phyloP scores from a whole-genome alignment of 2,113 vertebrate genomes.

The Bostrychus sinensis region DNA sequence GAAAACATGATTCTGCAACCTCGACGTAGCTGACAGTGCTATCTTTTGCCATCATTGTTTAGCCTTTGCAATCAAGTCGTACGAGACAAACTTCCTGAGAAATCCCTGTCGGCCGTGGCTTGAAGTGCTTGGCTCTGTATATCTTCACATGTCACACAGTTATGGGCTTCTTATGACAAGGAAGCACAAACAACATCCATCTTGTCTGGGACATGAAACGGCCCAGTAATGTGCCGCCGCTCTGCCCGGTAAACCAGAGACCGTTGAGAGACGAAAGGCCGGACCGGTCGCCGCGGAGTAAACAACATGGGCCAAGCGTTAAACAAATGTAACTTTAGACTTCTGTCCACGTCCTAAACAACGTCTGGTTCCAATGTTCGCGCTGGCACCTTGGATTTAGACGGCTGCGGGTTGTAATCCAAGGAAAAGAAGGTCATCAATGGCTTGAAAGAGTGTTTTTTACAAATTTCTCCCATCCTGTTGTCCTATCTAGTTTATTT shows the following conservation, averaged over 20 bases:
- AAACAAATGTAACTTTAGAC: slow-evolving; percentile 65
- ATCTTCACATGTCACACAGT: slow-evolving; percentile 51
- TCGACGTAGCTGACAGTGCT: slow-evolving; percentile 6
- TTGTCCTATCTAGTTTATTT: too few relatives aligned
- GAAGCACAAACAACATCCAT: slow-evolving; percentile 63
- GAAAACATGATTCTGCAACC: slow-evolving; percentile 22
- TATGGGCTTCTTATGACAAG: slow-evolving; percentile 57
- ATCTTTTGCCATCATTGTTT: slow-evolving; percentile 22
- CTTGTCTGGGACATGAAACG: slow-evolving; percentile 60
- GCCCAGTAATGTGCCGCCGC: slow-evolving; percentile 42
- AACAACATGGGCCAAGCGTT: slow-evolving; percentile 54
- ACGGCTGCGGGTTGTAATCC: slow-evolving; percentile 16
- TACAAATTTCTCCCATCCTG: too few relatives aligned
- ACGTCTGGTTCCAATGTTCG: slow-evolving; percentile 59
- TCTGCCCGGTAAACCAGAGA: slow-evolving; percentile 37
- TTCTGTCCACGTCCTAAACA: slow-evolving; percentile 27
- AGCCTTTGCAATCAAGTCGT: slow-evolving; percentile 16
- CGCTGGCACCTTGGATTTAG: slow-evolving; percentile 45
- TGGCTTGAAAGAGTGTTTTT: too few relatives aligned
- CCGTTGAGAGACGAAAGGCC: slow-evolving; percentile 28
- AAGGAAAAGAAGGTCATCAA: too few relatives aligned
- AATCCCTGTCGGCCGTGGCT: slow-evolving; percentile 12
- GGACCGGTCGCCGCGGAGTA: slow-evolving; percentile 47
- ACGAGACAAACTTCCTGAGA: slow-evolving; percentile 7
- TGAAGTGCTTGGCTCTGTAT: slow-evolving; percentile 49